Evolutionary conservation across 2,888 invertebrate species (phyloP), one percentile per base, ranked within the genome.

Genomic region (Exocentrus adspersus): DNA sequence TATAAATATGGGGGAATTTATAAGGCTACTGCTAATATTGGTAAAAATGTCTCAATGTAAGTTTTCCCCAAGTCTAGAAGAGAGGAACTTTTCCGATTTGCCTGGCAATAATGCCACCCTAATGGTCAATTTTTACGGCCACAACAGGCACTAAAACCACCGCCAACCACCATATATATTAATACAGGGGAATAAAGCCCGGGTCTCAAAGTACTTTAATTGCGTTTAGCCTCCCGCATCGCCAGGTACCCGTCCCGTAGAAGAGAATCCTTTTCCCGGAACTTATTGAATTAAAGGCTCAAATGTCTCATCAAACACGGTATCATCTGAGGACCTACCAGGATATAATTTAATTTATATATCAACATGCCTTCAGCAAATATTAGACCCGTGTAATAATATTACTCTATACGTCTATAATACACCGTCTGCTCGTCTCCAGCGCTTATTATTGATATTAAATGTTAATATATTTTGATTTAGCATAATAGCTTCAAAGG

Each of bases 221-320:
- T 51, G 32, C 32, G 17, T 51, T 17, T 30, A 10, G 16, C 32
- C 16, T 51, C n/a, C 32, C 14, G 30, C 32, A 5, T 51, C 32
- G n/a, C 37, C 51, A 51, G 51, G 53, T 53, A 53, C 41, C 41
- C n/a, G n/a, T n/a, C n/a, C 21, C 30, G n/a, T 24, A 24, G 12
- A 12, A 20, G 37, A 37, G 53, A 14, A 53, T 64, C 67, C 59
- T 61, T 67, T 62, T 62, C 41, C 64, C 58, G 57, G 41, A 56
- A 59, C 60, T 65, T 68, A 68, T 68, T 65, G 61, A 62, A 68
- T 68, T 68, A 68, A 63, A 63, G 65, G 68, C 65, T 68, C 68
- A 65, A 68, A 65, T 68, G 68, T 68, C 68, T 65, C 68, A 51
- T 68, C 68, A 68, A 68, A 68, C 65, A 62, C 53, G 60, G 62